A percentile compares a stretch with the other conserved stretches of the same genome.
Evolutionary conservation across 2,888 invertebrate species (phyloP).

Genomic region (Hemithea aestivaria): DNA sequence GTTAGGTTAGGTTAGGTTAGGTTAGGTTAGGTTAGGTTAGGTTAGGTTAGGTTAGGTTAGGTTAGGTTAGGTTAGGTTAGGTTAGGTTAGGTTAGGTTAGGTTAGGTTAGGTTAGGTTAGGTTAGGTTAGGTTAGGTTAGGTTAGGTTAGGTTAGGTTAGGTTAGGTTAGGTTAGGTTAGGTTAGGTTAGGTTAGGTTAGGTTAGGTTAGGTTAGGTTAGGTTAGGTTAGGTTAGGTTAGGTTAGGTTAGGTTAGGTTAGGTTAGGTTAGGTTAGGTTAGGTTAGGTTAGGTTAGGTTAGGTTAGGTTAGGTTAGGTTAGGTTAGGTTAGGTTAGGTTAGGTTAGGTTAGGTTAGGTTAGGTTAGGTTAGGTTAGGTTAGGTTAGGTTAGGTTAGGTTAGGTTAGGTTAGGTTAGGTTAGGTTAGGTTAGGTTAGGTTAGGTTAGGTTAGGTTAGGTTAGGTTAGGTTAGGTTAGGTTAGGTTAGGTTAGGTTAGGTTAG

Average conservation of each 20-base stretch:
- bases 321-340: slow-evolving; percentile 15
- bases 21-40: slow-evolving; percentile 12
- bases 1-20: slow-evolving; percentile 13
- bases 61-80: slow-evolving; percentile 13
- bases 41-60: slow-evolving; percentile 13
- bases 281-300: slow-evolving; percentile 15
- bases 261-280: slow-evolving; percentile 16
- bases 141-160: slow-evolving; percentile 15
- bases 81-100: slow-evolving; percentile 13
- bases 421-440: slow-evolving; percentile 19
- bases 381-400: slow-evolving; percentile 11
- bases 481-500: slow-evolving; percentile 19
- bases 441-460: slow-evolving; percentile 22
- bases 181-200: slow-evolving; percentile 13
- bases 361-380: slow-evolving; percentile 13
- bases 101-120: slow-evolving; percentile 13
- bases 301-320: slow-evolving; percentile 16
- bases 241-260: slow-evolving; percentile 17
- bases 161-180: slow-evolving; percentile 16
- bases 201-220: slow-evolving; percentile 14
- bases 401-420: slow-evolving; percentile 8
- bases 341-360: slow-evolving; percentile 17
- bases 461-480: slow-evolving; percentile 14
- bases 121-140: slow-evolving; percentile 14
- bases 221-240: slow-evolving; percentile 12